Evolutionary conservation across 30 jellyfish, hydroid and myxozoan species (phyloP), one percentile per base, ranked within the genome.

Genomic region (Sanderia malayensis): DNA sequence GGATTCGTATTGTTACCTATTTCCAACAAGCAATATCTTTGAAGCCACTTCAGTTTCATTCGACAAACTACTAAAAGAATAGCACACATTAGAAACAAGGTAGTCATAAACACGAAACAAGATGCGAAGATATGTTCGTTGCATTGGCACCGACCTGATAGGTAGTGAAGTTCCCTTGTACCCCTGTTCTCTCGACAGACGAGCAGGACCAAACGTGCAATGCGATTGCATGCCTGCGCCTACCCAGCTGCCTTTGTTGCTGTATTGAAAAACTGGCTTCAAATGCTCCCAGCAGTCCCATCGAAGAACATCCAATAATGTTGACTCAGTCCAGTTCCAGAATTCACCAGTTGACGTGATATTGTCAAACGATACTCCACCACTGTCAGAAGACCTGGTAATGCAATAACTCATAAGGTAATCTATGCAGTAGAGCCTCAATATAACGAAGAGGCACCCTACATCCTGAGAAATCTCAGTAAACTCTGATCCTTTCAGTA

Each of bases 121-220:
- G n/a, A n/a, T n/a, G n/a, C n/a, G n/a, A n/a, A n/a, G n/a, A n/a
- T n/a, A n/a, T n/a, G n/a, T n/a, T n/a, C n/a, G n/a, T n/a, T n/a
- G n/a, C n/a, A n/a, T n/a, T n/a, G n/a, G n/a, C n/a, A n/a, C n/a
- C n/a, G n/a, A n/a, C n/a, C n/a, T n/a, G n/a, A n/a, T n/a, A n/a
- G n/a, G n/a, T n/a, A n/a, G n/a, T n/a, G n/a, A n/a, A n/a, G n/a
- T n/a, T n/a, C n/a, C n/a, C n/a, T n/a, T n/a, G n/a, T n/a, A n/a
- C n/a, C n/a, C n/a, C n/a, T 44, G 33, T 61, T 46, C 66, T 28
- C 34, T 62, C 57, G 31, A 67, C 1, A 78, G 25, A 47, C 82
- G 45, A 22, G 76, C 89, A 23, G 89, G 89, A 0, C 89, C 89
- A 66, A 78, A 78, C 13, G 78, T 65, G 59, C 49, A 78, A 20